Conservation (phyloP, 2,888 invertebrate species). For the Saturnia japonica region DNA sequence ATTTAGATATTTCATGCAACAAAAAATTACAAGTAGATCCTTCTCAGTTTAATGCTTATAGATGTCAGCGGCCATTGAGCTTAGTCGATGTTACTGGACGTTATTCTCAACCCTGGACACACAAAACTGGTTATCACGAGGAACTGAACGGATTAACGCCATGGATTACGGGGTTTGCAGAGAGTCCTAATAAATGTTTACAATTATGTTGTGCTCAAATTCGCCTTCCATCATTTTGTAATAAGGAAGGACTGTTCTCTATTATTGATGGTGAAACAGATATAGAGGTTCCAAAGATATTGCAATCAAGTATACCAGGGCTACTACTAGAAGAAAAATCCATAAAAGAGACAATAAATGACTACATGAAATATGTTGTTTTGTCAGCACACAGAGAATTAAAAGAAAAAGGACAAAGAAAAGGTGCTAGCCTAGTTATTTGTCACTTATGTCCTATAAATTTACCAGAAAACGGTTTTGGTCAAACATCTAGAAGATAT, state of each 20-base stretch:
- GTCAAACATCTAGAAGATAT: constrained; percentile 84
- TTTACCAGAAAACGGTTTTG: constrained; percentile 82
- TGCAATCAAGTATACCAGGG: constrained; percentile 90
- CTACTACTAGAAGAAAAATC: constrained; percentile 90
- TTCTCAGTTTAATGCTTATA: constrained; percentile 89
- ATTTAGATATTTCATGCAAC: constrained; percentile 92
- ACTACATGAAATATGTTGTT: constrained; percentile 93
- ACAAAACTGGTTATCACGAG: constrained; percentile 76
- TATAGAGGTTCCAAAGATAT: constrained; percentile 84
- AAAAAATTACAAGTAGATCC: constrained; percentile 91
- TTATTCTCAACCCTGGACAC: constrained; percentile 85
- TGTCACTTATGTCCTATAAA: constrained; percentile 87
- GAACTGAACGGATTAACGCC: constrained; percentile 83
- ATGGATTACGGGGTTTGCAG: constrained; percentile 93
- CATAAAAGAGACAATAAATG: constrained; percentile 89
- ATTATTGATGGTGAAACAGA: constrained; percentile 91
- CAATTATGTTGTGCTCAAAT: constrained; percentile 90
- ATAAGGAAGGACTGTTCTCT: constrained; percentile 90
- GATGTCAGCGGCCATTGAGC: constrained; percentile 90
- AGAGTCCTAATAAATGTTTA: constrained; percentile 88
- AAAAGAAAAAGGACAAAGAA: constrained; percentile 87
- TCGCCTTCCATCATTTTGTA: constrained; percentile 89
- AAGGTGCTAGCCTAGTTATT: constrained; percentile 87
- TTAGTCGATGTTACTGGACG: constrained; percentile 92
- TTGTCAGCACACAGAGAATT: constrained; percentile 90